Evolutionary conservation across 2,888 invertebrate genomes (phyloP), one percentile per base, ranked within the genome.

Genomic region (Taenaris catops): DNA sequence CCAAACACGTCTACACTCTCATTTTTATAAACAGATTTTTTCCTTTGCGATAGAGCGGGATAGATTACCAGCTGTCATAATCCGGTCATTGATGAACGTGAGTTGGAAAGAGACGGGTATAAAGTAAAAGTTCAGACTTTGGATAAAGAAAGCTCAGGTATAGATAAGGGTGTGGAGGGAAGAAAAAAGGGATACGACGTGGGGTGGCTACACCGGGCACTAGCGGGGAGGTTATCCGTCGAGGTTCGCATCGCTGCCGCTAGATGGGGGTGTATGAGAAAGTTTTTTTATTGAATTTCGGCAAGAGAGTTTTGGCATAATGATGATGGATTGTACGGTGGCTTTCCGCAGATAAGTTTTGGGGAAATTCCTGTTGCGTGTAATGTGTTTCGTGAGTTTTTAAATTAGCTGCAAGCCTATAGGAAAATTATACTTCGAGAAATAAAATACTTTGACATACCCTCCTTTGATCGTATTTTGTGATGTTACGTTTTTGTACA

Each of bases 91-190:
- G 27, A 41, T 34, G 26, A 5, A 17, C 8, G 8, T 8, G 43
- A 0, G 73, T 40, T 45, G 16, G 67, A 84, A 35, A 47, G 83
- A 63, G 84, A 81, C 49, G 53, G 69, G 38, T 39, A 62, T 68
- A 74, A 71, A 68, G 72, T 75, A 80, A 80, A 81, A 79, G 83
- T 86, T 81, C 66, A 61, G 69, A 58, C 70, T 59, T 51, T 60
- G 75, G 83, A 84, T 84, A 84, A 84, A 86, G 86, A 86, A 86
- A 84, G 76, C 78, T 67, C 86, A 86, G 84, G 84, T 86, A 86
- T 55, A 78, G 79, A 76, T 81, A 83, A 83, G 83, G 84, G 84
- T 80, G 80, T 79, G 79, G 74, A 76, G 76, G 63, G 68, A 79
- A 80, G 81, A 80, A 81, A 84, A 81, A 84, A 83, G 80, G 80